Evolutionary conservation across 2,113 vertebrate species (phyloP), one percentile per base, ranked within the genome.

Genomic region (Odontesthes bonariensis): DNA sequence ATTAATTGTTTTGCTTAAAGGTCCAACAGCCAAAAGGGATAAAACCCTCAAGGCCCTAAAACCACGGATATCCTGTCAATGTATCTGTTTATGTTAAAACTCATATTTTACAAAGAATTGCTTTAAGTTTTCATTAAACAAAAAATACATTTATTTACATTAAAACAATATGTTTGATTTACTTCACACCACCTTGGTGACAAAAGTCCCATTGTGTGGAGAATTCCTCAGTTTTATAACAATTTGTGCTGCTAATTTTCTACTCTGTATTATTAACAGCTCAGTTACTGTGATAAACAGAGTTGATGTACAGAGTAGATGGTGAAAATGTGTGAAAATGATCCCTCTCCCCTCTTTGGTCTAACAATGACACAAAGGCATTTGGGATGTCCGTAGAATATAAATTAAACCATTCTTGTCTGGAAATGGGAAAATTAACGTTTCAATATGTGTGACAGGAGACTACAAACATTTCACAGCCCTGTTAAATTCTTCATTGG

Each of bases 401-500:
- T 19, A 60, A 62, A 46, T 22, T 1, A 0, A 46, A 20, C 11
- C 3, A 8, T 40, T 55, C 20, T 68, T 17, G 38, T 54, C 6
- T 14, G 2, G 16, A 19, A n/a, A n/a, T n/a, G 10, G 38, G 12
- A 12, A 63, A 31, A 46, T 33, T 40, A 46, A 46, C 6, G 55
- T 71, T 54, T 70, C 6, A 5, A n/a, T 46, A 14, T 57, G 20
- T 56, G 19, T 59, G 11, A 33, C 27, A 14, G 33, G 2, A 68
- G 5, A 44, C 44, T 27, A 53, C 61, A 40, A 22, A 52, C 10
- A 17, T 49, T n/a, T 31, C 23, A 38, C 20, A 20, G 9, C 16
- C 19, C 56, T 75, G 60, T 53, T n/a, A 62, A 32, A 79, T 5
- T 54, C 35, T 46, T 42, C 20, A 74, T 9, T 67, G 35, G 79